Base-by-base conservation (phyloP, 2,797 vertebrate genomes). In the Setipinna tenuifilis region DNA sequence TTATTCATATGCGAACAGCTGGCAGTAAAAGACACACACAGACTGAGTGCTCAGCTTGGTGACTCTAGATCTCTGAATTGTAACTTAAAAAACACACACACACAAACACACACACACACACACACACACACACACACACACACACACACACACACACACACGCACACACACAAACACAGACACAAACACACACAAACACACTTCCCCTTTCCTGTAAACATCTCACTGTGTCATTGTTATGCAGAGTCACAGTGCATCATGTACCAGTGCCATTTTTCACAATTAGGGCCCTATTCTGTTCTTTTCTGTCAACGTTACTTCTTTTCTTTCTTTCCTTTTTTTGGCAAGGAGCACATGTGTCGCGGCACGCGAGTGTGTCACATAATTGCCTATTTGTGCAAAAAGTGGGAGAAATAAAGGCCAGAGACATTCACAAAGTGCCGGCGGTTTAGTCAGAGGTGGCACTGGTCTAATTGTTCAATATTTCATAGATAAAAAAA, bases 141-240 rank as follows among this genome's bases (percentile, higher is more conserved):
- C 75, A 89, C 83, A 89, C 81, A 88, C 14, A 87, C 21, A 87
- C 85, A 87, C 48, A 85, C 85, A 87, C 84, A 82, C 65, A 87
- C 81, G 71, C 65, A 83, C 87, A 88, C 62, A 78, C 83, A 23
- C 83, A 78, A 87, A 89, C 84, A 86, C 88, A 87, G 23, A 71
- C 12, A 71, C 68, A 71, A n/a, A 71, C 68, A 71, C 31, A 71
- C 14, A 71, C 68, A 71, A 10, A 35, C 68, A 35, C 31, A 35
- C n/a, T 88, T 86, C 57, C 83, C 48, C 71, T 84, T 86, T 17
- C 19, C 71, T 17, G 35, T 78, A 44, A 78, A 35, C 6, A 46
- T 83, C 48, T 19, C 82, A 57, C 50, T 84, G 48, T 81, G 71
- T 44, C 35, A 78, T 28, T 28, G 28, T 75, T 44, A 78, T 4